Conservation (phyloP, 1,140 invertebrate genomes). For the Drosophila leontia region DNA sequence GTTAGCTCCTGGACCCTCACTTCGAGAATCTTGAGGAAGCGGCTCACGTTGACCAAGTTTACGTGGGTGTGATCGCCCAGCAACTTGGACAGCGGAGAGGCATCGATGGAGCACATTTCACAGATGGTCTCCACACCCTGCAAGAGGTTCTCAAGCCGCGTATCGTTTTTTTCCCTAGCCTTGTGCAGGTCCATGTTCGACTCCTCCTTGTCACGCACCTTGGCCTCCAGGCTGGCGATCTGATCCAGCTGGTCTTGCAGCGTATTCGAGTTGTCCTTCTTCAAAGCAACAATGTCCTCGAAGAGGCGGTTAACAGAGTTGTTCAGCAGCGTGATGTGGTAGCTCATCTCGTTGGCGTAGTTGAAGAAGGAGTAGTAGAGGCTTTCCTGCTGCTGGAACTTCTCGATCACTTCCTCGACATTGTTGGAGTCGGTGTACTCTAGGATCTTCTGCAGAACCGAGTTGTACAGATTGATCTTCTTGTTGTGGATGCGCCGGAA, state of each 20-base stretch:
- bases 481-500: slow-evolving; percentile 68
- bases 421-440: slow-evolving; percentile 60
- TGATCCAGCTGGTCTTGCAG: slow-evolving; percentile 61
- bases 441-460: slow-evolving; percentile 72
- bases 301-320: slow-evolving; percentile 76
- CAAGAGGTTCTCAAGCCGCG: slow-evolving; percentile 60
- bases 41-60: slow-evolving; percentile 61
- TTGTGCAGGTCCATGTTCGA: slow-evolving; percentile 58
- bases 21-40: slow-evolving; percentile 66
- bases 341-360: slow-evolving; percentile 80
- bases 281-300: slow-evolving; percentile 67
- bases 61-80: slow-evolving; percentile 70
- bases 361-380: slow-evolving; percentile 80
- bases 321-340: slow-evolving; percentile 73
- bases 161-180: slow-evolving; percentile 53
- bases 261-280: slow-evolving; percentile 57
- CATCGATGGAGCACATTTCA: slow-evolving; percentile 67
- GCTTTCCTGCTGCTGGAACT: slow-evolving; percentile 76
- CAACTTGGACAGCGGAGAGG: slow-evolving; percentile 36
- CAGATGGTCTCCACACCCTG: slow-evolving; percentile 70
- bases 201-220: slow-evolving; percentile 50
- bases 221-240: slow-evolving; percentile 54
- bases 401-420: slow-evolving; percentile 70
- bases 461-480: slow-evolving; percentile 74
- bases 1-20: slow-evolving; percentile 61